Evolutionary conservation across 2,113 vertebrate species (phyloP), one percentile per base, ranked within the genome.

Genomic region (Nipponia nippon): DNA sequence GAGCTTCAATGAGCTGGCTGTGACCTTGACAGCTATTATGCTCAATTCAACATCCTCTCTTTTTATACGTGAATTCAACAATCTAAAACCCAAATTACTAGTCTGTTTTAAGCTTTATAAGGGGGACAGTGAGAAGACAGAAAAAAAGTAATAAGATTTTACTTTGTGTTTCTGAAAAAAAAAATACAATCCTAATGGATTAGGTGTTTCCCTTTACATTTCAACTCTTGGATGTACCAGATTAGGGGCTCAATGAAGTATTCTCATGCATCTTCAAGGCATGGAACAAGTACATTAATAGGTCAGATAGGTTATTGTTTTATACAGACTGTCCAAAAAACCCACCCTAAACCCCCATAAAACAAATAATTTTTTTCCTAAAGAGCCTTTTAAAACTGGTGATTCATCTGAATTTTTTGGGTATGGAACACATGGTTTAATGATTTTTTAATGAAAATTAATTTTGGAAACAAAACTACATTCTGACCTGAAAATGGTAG

Each of bases 391-490:
- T 80, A 76, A 81, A 63, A 29, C 25, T 78, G 32, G 11, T 50
- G 63, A 53, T 58, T 71, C 77, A 83, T 82, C 36, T 69, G 55
- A 90, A 67, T 53, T 93, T 91, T 82, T 82, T 22, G n/a, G 20
- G 8, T 73, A 58, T 40, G 13, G 20, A 93, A 85, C 80, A 87
- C 17, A 30, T 59, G 8, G 1, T 36, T 73, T 65, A 65, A 70
- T 49, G 22, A 38, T 76, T 94, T 78, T 82, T 82, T 10, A 9
- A 55, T 62, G 18, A 90, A 86, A 58, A 71, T 36, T 62, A 71
- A 72, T 88, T 92, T 85, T 93, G 36, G 36, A 84, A 93, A 53
- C 7, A 81, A 94, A 94, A 58, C 23, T 16, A 16, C 34, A 49
- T 22, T 47, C 69, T 77, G 67, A 77, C 25, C 40, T 81, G 55